A percentile compares a stretch with the other conserved stretches of the same genome.
Evolutionary conservation across 1,140 invertebrate species (phyloP).

Genomic region (Papilio machaon): DNA sequence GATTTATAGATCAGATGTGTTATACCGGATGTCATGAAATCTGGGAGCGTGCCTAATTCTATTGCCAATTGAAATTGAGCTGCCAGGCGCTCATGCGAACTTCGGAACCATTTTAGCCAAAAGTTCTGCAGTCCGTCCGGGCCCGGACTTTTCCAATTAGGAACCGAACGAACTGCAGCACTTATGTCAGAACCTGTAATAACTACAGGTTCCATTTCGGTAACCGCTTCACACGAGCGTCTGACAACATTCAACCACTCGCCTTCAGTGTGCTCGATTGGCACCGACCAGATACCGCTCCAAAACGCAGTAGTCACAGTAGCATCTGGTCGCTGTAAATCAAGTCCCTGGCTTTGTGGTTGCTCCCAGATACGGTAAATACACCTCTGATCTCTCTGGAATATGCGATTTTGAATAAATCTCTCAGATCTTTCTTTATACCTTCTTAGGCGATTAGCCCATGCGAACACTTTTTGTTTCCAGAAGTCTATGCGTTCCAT

Average conservation of each 20-base stretch:
- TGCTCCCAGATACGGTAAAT: background rate
- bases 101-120: slow-evolving; percentile 38
- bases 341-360: background rate
- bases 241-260: background rate
- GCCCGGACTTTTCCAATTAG: slow-evolving; percentile 4
- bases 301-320: background rate
- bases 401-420: background rate
- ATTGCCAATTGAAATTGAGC: slow-evolving; percentile 29
- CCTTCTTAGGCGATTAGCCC: too few species aligned
- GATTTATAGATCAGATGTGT: slow-evolving; percentile 25
- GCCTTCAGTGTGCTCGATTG: background rate
- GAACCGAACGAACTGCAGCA: background rate
- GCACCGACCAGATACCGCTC: background rate
- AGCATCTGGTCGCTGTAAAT: background rate
- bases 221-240: background rate
- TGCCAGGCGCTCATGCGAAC: slow-evolving; percentile 32
- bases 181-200: background rate
- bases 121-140: slow-evolving; percentile 34
- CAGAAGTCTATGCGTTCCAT: too few species aligned
- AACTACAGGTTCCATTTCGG: background rate
- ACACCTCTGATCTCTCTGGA: background rate
- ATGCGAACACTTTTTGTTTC: too few species aligned
- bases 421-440: background rate
- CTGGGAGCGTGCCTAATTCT: slow-evolving; percentile 24
- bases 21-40: background rate